Percentiles rank a stretch among this genome's conserved stretches.
Evolutionary conservation across 1,140 invertebrate genomes (phyloP).

Genomic region (Choristoneura fumiferana): DNA sequence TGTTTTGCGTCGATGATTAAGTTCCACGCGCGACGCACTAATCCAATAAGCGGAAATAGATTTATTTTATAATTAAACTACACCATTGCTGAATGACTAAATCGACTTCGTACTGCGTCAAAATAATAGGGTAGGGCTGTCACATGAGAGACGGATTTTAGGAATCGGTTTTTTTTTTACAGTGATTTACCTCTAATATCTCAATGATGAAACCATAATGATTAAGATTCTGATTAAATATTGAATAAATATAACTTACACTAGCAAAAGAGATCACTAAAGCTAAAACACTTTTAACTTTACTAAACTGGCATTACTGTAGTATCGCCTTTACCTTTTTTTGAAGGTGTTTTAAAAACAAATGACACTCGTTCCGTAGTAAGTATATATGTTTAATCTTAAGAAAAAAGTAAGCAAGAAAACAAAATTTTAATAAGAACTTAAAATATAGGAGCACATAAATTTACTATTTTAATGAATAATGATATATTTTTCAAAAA

Average conservation of each 20-base stretch:
- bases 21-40: conserved; percentile 30
- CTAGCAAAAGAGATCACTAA: no score
- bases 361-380: neutral
- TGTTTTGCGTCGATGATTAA: conserved; percentile 19
- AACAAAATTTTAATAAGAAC: no score
- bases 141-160: neutral
- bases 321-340: conserved; percentile 17
- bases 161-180: neutral
- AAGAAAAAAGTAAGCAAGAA: no score
- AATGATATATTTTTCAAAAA: no score
- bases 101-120: conserved; percentile 29
- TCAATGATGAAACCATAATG: neutral
- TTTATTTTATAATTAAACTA: conserved; percentile 36
- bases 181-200: neutral
- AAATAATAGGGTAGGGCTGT: conserved; percentile 29
- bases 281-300: no score
- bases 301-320: neutral
- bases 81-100: conserved; percentile 8
- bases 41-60: conserved; percentile 54
- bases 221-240: neutral
- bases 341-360: neutral
- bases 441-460: no score
- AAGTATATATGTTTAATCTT: neutral
- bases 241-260: neutral
- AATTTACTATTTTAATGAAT: no score